Evolutionary conservation across 2,797 vertebrate species (phyloP).

Genomic region (Psittacula derbiana): DNA sequence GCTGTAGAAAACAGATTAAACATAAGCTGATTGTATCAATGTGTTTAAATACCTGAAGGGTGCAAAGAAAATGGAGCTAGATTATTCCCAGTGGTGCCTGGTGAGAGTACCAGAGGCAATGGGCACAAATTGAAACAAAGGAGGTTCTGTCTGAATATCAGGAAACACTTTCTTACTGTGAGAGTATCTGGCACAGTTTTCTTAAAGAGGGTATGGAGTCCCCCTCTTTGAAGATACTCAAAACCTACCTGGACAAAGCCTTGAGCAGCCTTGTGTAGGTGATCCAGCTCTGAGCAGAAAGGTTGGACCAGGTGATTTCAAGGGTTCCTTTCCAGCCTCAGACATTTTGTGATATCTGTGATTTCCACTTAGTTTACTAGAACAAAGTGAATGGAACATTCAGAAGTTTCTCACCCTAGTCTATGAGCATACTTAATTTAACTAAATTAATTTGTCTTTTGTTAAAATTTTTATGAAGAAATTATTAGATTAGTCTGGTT

Average conservation of each 20-base stretch:
- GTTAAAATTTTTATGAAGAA: conserved; percentile 67
- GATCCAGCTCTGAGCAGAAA: not conserved
- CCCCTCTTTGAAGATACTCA: not conserved
- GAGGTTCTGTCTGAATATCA: not conserved
- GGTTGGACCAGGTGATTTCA: not conserved
- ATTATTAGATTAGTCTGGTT: conserved; percentile 65
- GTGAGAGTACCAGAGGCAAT: not conserved
- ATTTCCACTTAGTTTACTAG: conserved; percentile 42
- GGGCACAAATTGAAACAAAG: not conserved
- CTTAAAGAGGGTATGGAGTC: not conserved
- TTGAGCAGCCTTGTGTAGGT: not conserved
- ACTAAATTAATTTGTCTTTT: conserved; percentile 59
- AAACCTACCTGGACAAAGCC: not conserved
- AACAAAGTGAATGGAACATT: not conserved
- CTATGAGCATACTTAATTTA: conserved; percentile 36
- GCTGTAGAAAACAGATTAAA: not conserved
- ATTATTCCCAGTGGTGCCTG: not conserved
- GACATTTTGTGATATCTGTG: not conserved
- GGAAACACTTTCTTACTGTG: not conserved
- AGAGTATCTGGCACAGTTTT: not conserved
- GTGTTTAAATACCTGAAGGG: not conserved
- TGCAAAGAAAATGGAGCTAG: not conserved
- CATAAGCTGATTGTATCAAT: not conserved
- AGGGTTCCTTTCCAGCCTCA: not conserved
- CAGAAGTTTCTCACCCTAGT: conserved; percentile 23